phyloP scores from a whole-genome alignment of 2,888 invertebrate species.

The Drosophila dives region DNA sequence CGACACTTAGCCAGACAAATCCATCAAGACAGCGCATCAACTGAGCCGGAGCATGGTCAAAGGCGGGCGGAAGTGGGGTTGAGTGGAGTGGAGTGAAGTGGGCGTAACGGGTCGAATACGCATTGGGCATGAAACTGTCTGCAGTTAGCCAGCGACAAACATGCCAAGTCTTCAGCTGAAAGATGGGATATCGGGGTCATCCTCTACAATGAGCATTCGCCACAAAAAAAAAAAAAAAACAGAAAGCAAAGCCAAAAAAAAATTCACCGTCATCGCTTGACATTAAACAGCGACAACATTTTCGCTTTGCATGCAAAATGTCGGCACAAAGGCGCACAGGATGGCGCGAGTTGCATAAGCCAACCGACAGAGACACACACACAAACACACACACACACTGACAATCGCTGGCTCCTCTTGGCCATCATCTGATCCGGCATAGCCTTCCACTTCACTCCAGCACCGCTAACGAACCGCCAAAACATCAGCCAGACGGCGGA shows the following conservation, averaged over 20 bases:
- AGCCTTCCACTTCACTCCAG: constrained; percentile 27
- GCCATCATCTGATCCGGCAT: constrained; percentile 56
- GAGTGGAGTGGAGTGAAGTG: neutral
- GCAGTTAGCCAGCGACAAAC: constrained; percentile 54
- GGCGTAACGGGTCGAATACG: constrained; percentile 35
- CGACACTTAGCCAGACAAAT: constrained; percentile 73
- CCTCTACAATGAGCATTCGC: constrained; percentile 38
- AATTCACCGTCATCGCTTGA: constrained; percentile 62
- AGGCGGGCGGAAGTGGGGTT: too few species aligned
- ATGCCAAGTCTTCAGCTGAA: constrained; percentile 42
- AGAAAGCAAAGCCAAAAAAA: constrained; percentile 21
- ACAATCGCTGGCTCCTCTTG: constrained; percentile 36
- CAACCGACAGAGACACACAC: constrained; percentile 68
- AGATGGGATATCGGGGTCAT: constrained; percentile 37
- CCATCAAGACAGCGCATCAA: constrained; percentile 68
- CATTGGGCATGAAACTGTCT: constrained; percentile 73
- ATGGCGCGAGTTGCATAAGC: constrained; percentile 70
- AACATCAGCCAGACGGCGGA: constrained; percentile 78
- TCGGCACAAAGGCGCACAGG: constrained; percentile 65
- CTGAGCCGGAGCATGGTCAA: constrained; percentile 17
- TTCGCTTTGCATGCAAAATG: constrained; percentile 77
- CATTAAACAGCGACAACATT: constrained; percentile 81
- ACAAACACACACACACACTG: constrained; percentile 58
- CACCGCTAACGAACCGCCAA: constrained; percentile 68
- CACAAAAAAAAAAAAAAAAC: constrained; percentile 4